Conservation (phyloP, 2,888 invertebrate genomes). For the Bembecia ichneumoniformis region DNA sequence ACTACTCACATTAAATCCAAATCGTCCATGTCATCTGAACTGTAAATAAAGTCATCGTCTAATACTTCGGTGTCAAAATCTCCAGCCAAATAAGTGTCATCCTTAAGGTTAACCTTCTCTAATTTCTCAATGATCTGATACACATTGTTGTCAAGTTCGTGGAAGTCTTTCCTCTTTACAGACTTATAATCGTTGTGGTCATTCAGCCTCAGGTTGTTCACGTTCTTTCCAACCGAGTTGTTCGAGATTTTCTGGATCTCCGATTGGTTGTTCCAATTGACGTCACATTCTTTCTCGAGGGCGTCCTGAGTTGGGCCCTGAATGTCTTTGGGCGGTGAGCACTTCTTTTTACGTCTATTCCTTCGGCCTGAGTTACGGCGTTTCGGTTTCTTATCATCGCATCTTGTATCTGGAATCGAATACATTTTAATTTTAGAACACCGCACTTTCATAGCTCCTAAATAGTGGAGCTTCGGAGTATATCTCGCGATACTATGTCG, state of each 20-base stretch:
- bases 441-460: not conserved
- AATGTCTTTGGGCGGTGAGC: slow-evolving; percentile 25
- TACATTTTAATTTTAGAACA: not conserved
- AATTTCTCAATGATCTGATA: slow-evolving; percentile 53
- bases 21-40: slow-evolving; percentile 48
- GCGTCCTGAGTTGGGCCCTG: not conserved
- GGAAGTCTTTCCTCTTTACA: not conserved
- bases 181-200: slow-evolving; percentile 9
- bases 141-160: slow-evolving; percentile 12
- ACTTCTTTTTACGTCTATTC: slow-evolving; percentile 45
- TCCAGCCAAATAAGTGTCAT: slow-evolving; percentile 48
- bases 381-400: slow-evolving; percentile 41
- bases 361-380: slow-evolving; percentile 49
- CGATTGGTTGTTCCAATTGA: slow-evolving; percentile 26
- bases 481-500: no score
- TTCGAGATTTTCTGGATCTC: slow-evolving; percentile 26
- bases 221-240: slow-evolving; percentile 48
- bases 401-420: slow-evolving; percentile 21
- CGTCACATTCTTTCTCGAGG: slow-evolving; percentile 2
- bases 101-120: slow-evolving; percentile 51
- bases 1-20: slow-evolving; percentile 49
- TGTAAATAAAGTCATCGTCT: slow-evolving; percentile 45
- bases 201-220: slow-evolving; percentile 35
- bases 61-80: slow-evolving; percentile 46
- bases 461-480: not conserved